Evolutionary conservation across 2,797 vertebrate species (phyloP).

Genomic region (Odontamblyopus lacepedii): DNA sequence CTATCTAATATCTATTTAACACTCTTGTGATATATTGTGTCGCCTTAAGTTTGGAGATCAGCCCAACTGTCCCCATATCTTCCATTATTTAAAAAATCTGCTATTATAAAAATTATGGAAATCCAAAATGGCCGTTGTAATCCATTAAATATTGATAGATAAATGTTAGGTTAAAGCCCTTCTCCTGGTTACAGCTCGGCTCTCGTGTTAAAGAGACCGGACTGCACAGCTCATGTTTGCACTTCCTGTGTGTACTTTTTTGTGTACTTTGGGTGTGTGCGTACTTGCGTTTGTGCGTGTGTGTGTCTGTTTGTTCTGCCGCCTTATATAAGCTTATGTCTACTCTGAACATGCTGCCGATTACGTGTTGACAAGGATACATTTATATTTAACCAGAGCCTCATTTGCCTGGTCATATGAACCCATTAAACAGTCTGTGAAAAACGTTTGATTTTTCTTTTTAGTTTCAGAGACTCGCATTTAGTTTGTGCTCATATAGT

Average conservation of each 20-base stretch:
- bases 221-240: slow-evolving; percentile 60
- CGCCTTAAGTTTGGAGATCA: too few relatives aligned
- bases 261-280: slow-evolving; percentile 26
- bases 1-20: too few relatives aligned
- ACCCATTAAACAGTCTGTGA: background rate
- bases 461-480: too few relatives aligned
- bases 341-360: slow-evolving; percentile 58
- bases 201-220: slow-evolving; percentile 51
- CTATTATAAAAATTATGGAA: background rate
- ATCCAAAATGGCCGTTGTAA: background rate
- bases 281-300: slow-evolving; percentile 32
- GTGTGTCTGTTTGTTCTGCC: slow-evolving; percentile 57
- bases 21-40: too few relatives aligned
- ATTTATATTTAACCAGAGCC: slow-evolving; percentile 67
- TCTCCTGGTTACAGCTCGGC: slow-evolving; percentile 33
- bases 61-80: too few relatives aligned
- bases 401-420: slow-evolving; percentile 32
- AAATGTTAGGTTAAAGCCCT: slow-evolving; percentile 6
- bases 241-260: slow-evolving; percentile 42
- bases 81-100: too few relatives aligned
- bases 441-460: background rate
- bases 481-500: too few relatives aligned
- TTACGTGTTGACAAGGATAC: slow-evolving; percentile 69
- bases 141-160: background rate
- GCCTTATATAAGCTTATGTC: slow-evolving; percentile 69